These are phyloP conservation scores for Turritopsis rubra DNA, from an alignment of 30 jellyfish, hydroid and myxozoan species.

Conservation along the genomic window DNA sequence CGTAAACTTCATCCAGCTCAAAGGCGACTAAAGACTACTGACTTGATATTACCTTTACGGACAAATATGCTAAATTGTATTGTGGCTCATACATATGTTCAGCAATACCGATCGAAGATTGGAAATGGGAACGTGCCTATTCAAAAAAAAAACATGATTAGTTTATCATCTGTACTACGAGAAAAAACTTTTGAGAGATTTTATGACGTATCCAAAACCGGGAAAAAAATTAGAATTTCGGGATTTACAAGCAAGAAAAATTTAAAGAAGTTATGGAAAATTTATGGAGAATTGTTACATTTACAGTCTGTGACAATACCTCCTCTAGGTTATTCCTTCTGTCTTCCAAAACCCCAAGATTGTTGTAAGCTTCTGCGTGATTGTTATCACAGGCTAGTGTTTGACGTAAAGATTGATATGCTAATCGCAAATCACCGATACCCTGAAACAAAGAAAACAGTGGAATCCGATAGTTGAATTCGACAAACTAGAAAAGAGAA, in stretches of 20 bases:
- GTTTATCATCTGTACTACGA: background rate
- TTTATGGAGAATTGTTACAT: too few species aligned
- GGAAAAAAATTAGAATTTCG: too few species aligned
- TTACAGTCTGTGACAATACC: too few species aligned
- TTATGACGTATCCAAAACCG: background rate
- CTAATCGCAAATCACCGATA: conserved; percentile 80
- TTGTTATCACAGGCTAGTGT: conserved; percentile 82
- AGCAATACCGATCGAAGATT: conserved; percentile 65
- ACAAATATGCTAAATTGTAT: conserved; percentile 83
- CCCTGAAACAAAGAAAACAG: conserved; percentile 31
- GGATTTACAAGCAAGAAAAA: too few species aligned
- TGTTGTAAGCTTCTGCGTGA: conserved; percentile 95
- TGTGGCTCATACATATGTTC: conserved; percentile 84
- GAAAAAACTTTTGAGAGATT: background rate
- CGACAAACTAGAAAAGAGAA: background rate
- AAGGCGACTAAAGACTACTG: too few species aligned
- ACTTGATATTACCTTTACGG: conserved; percentile 93
- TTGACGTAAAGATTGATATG: conserved; percentile 82
- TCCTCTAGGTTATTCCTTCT: conserved; percentile 68
- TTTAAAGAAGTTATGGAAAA: too few species aligned
- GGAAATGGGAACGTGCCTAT: conserved; percentile 88
- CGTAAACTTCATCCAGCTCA: too few species aligned
- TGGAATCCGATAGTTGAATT: background rate
- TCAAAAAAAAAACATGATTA: conserved; percentile 1
- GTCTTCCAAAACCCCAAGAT: conserved; percentile 89